Base-by-base conservation (phyloP, 2,797 vertebrate genomes). In the Australoheros facetus region DNA sequence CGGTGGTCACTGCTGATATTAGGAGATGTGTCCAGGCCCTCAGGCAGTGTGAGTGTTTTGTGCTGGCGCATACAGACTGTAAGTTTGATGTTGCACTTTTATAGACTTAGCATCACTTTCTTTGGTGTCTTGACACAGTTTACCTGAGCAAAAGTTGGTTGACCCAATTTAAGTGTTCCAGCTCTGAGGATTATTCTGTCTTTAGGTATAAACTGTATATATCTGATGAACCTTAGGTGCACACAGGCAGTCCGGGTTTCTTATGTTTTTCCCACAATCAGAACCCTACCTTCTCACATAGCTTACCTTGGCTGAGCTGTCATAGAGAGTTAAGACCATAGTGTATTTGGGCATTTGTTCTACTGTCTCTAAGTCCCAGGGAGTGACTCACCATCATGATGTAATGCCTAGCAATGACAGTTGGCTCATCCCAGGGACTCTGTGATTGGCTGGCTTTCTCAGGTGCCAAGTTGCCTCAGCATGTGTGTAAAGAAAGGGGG, bases 361-460 rank as follows among this genome's bases (percentile, higher is more conserved):
- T 32, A 78, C 75, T 26, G 83, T 85, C 80, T 88, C 84, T 73
- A 77, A 88, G 87, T 84, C 90, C 88, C 86, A 87, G 73, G 73
- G 80, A 92, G 83, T 89, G 94, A 94, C 92, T 96, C 90, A 87
- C 90, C 91, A 59, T 84, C 71, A 54, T 94, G 94, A 94, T 95
- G 95, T 94, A 90, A 93, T 91, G 91, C 83, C 74, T 72, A 92
- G 93, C 83, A 95, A 93, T 82, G 62, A 83, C 72, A 78, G 59
- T 88, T 86, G 79, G 80, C 87, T 94, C 90, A 88, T 93, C 88
- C 83, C 70, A 6, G 80, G 76, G 57, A 48, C 80, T 70, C 76
- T 55, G 73, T 71, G 53, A 93, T 93, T 93, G 90, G 88, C 69
- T 74, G 58, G 17, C 58, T 58, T 87, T 81, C 85, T 77, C 87